Evolutionary conservation across 2,797 vertebrate genomes (phyloP).

Genomic region (Emys orbicularis): DNA sequence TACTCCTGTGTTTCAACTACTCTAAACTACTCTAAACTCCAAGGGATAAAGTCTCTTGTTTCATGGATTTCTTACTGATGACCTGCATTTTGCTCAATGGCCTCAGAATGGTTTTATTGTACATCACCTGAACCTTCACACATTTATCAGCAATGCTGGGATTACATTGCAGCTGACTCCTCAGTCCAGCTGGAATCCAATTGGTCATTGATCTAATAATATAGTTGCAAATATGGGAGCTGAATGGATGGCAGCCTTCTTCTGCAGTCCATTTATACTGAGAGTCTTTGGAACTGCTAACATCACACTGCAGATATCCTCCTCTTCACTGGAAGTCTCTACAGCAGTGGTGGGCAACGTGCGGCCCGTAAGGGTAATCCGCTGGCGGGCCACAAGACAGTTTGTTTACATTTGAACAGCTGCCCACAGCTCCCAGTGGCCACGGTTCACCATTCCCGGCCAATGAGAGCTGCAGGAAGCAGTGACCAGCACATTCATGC

Average conservation of each 20-base stretch:
- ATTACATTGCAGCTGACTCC: not conserved
- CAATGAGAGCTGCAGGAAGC: too few species aligned
- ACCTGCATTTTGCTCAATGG: not conserved
- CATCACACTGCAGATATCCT: not conserved
- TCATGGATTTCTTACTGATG: not conserved
- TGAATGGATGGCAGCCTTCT: not conserved
- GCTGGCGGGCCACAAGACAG: too few species aligned
- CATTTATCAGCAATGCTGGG: fast-evolving
- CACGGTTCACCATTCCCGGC: too few species aligned
- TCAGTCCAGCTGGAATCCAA: not conserved
- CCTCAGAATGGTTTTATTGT: fast-evolving
- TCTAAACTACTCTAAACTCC: not conserved
- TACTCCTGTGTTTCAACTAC: not conserved
- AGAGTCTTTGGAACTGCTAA: not conserved
- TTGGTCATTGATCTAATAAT: not conserved
- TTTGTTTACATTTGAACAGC: too few species aligned
- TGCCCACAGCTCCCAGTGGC: too few species aligned
- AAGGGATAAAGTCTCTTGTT: not conserved
- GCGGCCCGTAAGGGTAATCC: too few species aligned
- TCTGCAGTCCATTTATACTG: not conserved
- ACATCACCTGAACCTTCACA: not conserved
- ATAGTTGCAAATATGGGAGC: not conserved
- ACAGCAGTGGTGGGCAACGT: too few species aligned
- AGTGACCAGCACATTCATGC: too few species aligned
- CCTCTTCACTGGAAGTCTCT: not conserved